Base-by-base conservation (phyloP, 2,797 vertebrate species). In the Parotocinclus haroldoi region DNA sequence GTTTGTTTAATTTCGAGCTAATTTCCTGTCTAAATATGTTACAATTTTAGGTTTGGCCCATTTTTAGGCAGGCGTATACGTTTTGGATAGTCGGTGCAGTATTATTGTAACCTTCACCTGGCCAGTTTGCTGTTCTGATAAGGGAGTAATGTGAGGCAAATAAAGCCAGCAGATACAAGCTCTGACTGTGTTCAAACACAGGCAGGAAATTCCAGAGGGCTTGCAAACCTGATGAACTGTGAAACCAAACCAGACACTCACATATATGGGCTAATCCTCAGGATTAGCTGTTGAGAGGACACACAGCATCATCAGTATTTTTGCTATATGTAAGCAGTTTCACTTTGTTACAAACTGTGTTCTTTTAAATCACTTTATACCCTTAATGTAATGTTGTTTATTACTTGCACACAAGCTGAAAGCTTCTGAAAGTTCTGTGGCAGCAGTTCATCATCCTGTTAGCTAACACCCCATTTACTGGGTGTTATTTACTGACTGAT, bases 181-280 rank as follows among this genome's bases (percentile, higher is more conserved):
- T 39, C 58, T 18, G 51, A 58, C 74, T 77, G 73, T 77, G 57
- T 49, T 52, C 45, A 54, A 63, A 76, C 44, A 60, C 59, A 62
- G 66, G 56, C 73, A 68, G 76, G 73, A 76, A 75, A 78, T 76
- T 68, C 73, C 58, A 75, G 66, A 69, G 64, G 45, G 58, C 55
- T 61, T 56, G 64, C 70, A 58, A 57, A 78, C 68, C 62, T 73
- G 63, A 69, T 74, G 69, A 64, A 45, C 66, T 75, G 68, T 71
- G 63, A 75, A 67, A 72, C 46, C 64, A 61, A 68, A 80, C 69
- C 71, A 69, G 71, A 76, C 71, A 69, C 57, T 40, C 48, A 55
- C 62, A 42, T 9, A 19, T 69, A 44, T 18, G 18, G 13, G 57
- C 52, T 70, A 76, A 79, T 73, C 77, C 75, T 9, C n/a, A 13